Conservation (phyloP, 1,140 invertebrate genomes). For the Chrysoperla carnea region DNA sequence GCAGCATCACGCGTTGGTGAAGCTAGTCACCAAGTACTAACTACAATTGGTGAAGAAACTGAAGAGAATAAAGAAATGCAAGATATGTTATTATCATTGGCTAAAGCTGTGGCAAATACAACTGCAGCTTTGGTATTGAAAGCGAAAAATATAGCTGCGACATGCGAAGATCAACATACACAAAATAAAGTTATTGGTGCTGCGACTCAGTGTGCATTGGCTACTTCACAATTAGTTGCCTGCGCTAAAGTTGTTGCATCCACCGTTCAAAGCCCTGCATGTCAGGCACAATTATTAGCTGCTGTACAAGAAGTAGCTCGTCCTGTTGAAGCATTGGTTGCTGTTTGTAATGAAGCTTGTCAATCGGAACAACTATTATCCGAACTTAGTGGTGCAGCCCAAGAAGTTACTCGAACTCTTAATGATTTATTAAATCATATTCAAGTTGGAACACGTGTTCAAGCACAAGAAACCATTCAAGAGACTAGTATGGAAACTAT, state of each 20-base stretch:
- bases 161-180: conserved; percentile 55
- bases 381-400: conserved; percentile 69
- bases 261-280: conserved; percentile 74
- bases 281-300: conserved; percentile 83
- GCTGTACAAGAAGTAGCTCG: conserved; percentile 84
- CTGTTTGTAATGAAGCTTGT: conserved; percentile 60
- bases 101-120: conserved; percentile 92
- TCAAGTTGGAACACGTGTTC: conserved; percentile 32
- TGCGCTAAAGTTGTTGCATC: conserved; percentile 88
- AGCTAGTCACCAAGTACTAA: conserved; percentile 84
- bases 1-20: conserved; percentile 92
- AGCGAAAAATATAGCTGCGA: conserved; percentile 84
- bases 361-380: conserved; percentile 38
- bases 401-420: conserved; percentile 75
- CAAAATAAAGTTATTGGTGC: conserved; percentile 85
- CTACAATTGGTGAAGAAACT: conserved; percentile 85
- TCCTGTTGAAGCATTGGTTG: conserved; percentile 80
- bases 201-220: conserved; percentile 90
- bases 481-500: conserved; percentile 78
- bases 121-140: conserved; percentile 88
- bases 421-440: conserved; percentile 86
- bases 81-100: conserved; percentile 74
- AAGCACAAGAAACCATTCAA: conserved; percentile 35
- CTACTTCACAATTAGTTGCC: conserved; percentile 93
- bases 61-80: conserved; percentile 56